phyloP scores from a whole-genome alignment of 2,113 vertebrate species.

The Indicator indicator region DNA sequence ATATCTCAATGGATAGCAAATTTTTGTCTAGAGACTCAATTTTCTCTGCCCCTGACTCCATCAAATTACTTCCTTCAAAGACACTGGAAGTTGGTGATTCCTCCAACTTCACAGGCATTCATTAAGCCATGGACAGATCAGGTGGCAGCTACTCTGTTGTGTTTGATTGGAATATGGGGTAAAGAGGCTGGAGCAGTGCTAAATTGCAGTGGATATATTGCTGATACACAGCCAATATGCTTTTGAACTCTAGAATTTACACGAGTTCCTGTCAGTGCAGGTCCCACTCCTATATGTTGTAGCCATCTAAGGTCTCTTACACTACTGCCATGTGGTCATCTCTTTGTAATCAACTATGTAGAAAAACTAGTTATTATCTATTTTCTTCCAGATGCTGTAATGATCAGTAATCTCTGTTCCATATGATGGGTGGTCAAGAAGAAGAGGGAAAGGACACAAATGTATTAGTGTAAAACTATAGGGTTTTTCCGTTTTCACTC shows the following conservation, averaged over 20 bases:
- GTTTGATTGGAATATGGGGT: not conserved
- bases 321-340: not conserved
- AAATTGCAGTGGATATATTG: not conserved
- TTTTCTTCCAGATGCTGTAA: not conserved
- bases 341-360: not conserved
- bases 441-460: not conserved
- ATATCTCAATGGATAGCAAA: not conserved
- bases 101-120: not conserved
- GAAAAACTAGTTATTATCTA: not conserved
- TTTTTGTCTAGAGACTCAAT: not conserved
- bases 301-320: not conserved
- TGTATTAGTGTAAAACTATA: rapidly evolving
- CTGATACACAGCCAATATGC: not conserved
- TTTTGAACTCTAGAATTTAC: not conserved
- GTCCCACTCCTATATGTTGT: not conserved
- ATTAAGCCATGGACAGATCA: not conserved
- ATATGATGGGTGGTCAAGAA: not conserved
- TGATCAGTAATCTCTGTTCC: not conserved
- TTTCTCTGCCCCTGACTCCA: not conserved
- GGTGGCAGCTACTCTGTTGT: not conserved
- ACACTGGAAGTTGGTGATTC: not conserved
- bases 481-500: not conserved
- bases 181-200: not conserved
- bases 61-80: not conserved
- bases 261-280: not conserved